Base-by-base conservation (phyloP, 2,797 vertebrate genomes). In the Falco rusticolus region DNA sequence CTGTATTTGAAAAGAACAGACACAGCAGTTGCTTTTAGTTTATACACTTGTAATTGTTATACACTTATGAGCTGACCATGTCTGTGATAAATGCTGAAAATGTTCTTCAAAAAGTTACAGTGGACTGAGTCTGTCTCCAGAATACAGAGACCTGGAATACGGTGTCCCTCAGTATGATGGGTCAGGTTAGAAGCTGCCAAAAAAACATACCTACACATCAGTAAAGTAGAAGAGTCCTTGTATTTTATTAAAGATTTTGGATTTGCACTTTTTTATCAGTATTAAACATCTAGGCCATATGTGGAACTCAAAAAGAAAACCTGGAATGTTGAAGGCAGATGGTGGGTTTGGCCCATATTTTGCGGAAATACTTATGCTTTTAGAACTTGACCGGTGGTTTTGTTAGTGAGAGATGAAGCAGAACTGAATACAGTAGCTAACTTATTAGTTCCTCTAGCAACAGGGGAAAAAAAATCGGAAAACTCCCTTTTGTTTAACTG, bases 31-130 rank as follows among this genome's bases (percentile, higher is more conserved):
- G 15, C 59, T 39, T 54, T 78, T 39, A 63, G 33, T 66, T 66
- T 37, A 26, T 70, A 47, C 17, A 20, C 12, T 60, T 75, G 1
- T 56, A 51, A 43, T 41, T 66, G 48, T 60, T 47, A 37, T 6
- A 57, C 7, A 29, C 2, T 21, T 86, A 28, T 0, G 2, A 79
- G 33, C 39, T 85, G 28, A 70, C 25, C 4, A 4, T 31, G 6
- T 84, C 41, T 89, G 65, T 63, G 45, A 37, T 50, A 84, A 91
- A 86, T 47, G n/a, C 22, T 33, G 48, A 60, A 87, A 89, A 29
- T 28, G 5, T 90, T 79, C 50, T 78, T 84, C 37, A 74, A 2
- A 87, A 79, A 41, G 31, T 63, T 82, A 19, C 2, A 4, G 16
- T 51, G 57, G 29, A 48, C 20, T 25, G 12, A 90, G 14, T 76